These are phyloP conservation scores for Caretta caretta DNA, from an alignment of 2,113 vertebrate genomes.

Conservation along the genomic window DNA sequence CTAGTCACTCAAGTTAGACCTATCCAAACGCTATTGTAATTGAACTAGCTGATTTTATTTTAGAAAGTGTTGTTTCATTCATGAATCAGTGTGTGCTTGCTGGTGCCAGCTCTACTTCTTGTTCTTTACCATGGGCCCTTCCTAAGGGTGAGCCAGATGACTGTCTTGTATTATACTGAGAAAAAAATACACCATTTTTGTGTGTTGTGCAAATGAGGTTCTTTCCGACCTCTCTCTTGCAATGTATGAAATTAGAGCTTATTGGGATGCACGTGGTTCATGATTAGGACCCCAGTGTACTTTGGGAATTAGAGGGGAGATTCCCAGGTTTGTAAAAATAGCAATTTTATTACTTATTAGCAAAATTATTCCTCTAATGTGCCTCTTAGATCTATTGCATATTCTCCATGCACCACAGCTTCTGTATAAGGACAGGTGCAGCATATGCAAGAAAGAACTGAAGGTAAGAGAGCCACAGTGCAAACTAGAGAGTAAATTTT, in stretches of 20 bases:
- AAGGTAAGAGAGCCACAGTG: background rate
- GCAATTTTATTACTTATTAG: background rate
- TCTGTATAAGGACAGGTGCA: background rate
- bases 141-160: constrained; percentile 50
- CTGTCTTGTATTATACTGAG: constrained; percentile 24
- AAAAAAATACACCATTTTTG: constrained; percentile 33
- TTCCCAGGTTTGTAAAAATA: constrained; percentile 37
- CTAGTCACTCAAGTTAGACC: constrained; percentile 14
- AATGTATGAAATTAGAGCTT: constrained; percentile 10
- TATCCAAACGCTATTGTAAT: constrained; percentile 7
- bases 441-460: background rate
- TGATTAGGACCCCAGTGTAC: background rate
- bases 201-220: constrained; percentile 53
- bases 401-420: background rate
- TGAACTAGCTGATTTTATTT: background rate
- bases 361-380: background rate
- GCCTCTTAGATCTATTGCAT: background rate
- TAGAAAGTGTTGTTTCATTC: constrained; percentile 53
- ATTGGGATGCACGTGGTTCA: constrained; percentile 7
- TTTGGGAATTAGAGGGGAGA: constrained; percentile 45
- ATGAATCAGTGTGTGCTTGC: constrained; percentile 44
- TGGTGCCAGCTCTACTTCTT: constrained; percentile 52
- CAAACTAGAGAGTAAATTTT: constrained; percentile 6
- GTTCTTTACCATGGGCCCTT: background rate
- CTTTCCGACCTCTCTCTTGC: constrained; percentile 28